Percentiles rank a stretch among this genome's conserved stretches.
These are phyloP conservation scores for Laothoe populi DNA, from an alignment of 2,888 invertebrate genomes.

Conservation along the genomic window DNA sequence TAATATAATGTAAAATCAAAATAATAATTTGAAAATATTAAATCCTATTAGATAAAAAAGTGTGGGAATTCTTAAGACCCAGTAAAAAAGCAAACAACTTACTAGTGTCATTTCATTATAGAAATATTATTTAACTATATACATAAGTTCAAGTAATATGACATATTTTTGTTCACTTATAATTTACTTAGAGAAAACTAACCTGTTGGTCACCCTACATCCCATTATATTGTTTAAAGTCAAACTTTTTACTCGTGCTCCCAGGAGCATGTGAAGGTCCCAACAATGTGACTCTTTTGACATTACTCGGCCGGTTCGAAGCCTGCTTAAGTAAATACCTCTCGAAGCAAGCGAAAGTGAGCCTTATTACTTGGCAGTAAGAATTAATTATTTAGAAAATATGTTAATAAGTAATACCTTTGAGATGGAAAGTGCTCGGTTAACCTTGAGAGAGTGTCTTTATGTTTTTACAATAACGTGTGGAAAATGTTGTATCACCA, in stretches of 20 bases:
- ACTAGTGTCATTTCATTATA: no score
- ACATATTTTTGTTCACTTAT: no score
- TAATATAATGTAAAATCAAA: no score
- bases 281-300: slow-evolving; percentile 74
- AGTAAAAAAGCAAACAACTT: no score
- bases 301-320: slow-evolving; percentile 64
- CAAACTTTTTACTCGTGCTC: slow-evolving; percentile 39
- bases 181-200: neutral
- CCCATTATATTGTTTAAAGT: slow-evolving; percentile 33
- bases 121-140: neutral
- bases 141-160: no score
- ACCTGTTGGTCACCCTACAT: slow-evolving; percentile 25
- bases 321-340: slow-evolving; percentile 30
- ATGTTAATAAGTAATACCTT: slow-evolving; percentile 33
- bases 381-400: slow-evolving; percentile 27
- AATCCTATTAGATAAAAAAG: no score
- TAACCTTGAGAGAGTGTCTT: slow-evolving; percentile 55
- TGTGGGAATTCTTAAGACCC: no score
- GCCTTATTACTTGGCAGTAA: slow-evolving; percentile 31
- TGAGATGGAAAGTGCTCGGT: slow-evolving; percentile 56
- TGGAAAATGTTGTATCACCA: slow-evolving; percentile 3
- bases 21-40: no score
- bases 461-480: slow-evolving; percentile 41
- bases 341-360: slow-evolving; percentile 19
- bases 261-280: slow-evolving; percentile 56